Conservation (phyloP, 2,797 vertebrate genomes). For the Sciurus vulgaris region DNA sequence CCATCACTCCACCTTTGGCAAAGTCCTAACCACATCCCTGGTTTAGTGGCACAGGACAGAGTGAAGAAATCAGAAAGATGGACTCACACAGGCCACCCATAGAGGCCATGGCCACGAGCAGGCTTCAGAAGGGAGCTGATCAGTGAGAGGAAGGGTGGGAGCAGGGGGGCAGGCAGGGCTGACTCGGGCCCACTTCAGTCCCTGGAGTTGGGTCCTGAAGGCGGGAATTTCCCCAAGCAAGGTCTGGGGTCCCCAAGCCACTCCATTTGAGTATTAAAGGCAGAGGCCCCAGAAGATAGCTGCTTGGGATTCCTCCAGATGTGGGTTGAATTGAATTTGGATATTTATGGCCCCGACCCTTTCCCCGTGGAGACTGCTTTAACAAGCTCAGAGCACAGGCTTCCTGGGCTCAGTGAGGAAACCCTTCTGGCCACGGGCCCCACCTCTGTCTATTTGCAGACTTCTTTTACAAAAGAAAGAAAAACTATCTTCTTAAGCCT, state of each 20-base stretch:
- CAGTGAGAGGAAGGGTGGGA: not conserved
- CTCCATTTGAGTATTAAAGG: not conserved
- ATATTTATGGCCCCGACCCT: not conserved
- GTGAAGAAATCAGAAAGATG: not conserved
- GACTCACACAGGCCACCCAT: rapidly evolving
- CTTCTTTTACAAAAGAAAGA: not conserved
- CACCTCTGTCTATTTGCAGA: not conserved
- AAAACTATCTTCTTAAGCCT: not conserved
- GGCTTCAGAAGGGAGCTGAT: no score
- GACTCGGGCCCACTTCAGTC: rapidly evolving
- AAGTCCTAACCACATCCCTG: not conserved
- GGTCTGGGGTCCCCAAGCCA: no score
- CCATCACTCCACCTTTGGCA: not conserved
- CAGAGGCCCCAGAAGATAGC: not conserved
- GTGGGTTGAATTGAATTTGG: not conserved
- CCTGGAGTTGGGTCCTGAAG: rapidly evolving
- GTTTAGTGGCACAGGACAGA: not conserved
- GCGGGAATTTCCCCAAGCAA: not conserved
- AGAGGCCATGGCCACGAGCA: not conserved
- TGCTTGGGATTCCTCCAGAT: not conserved
- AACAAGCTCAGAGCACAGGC: not conserved
- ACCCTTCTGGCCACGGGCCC: not conserved
- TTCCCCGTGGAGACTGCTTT: not conserved
- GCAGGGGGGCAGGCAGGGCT: not conserved
- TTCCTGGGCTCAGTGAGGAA: not conserved